A percentile compares a stretch with the other conserved stretches of the same genome.
Conservation (phyloP, 1,140 invertebrate genomes). For the Neuroterus valhalla region DNA sequence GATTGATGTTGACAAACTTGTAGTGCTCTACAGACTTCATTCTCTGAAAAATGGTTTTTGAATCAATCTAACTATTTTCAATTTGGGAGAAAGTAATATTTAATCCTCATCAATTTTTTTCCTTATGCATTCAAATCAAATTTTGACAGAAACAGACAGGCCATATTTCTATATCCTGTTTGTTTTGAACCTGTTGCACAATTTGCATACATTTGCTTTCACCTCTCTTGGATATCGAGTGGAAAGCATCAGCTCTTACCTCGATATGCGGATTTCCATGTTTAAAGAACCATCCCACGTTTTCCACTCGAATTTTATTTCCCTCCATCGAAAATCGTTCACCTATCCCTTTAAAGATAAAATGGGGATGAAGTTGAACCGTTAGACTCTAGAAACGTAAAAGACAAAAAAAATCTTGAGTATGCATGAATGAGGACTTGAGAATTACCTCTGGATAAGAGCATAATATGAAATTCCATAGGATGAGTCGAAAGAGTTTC, state of each 20-base stretch:
- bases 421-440: too few species aligned
- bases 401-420: background rate
- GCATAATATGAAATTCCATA: too few species aligned
- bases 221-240: too few species aligned
- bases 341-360: background rate
- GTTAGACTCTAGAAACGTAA: background rate
- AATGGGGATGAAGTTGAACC: background rate
- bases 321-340: background rate
- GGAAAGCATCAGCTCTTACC: background rate
- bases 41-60: too few species aligned
- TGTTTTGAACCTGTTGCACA: conserved; percentile 29
- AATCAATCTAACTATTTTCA: too few species aligned
- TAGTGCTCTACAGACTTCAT: too few species aligned
- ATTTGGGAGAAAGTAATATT: too few species aligned
- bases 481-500: too few species aligned
- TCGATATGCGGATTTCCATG: conserved; percentile 3
- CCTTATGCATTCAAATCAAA: too few species aligned
- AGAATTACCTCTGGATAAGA: too few species aligned
- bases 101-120: too few species aligned
- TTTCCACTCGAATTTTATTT: background rate
- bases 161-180: conserved; percentile 8
- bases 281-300: background rate
- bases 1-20: too few species aligned
- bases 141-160: background rate
- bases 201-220: background rate